Base-by-base conservation (phyloP, 2,113 vertebrate genomes). In the Daubentonia madagascariensis region DNA sequence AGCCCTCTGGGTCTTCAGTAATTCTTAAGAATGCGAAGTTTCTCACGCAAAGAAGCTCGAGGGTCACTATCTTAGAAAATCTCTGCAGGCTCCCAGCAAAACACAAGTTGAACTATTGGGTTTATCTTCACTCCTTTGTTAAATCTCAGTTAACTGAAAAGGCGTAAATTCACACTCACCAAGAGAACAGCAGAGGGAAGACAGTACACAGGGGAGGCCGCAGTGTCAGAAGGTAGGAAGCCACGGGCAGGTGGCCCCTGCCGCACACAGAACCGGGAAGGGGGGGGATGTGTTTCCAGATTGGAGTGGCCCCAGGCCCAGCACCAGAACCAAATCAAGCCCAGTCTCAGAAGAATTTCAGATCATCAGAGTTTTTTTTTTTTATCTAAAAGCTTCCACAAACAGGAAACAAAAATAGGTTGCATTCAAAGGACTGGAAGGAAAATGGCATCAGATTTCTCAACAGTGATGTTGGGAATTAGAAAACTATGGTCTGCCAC, bases 371-470 rank as follows among this genome's bases (percentile, higher is more conserved):
- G 61, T 43, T 54, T n/a, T 48, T 7, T 28, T 61, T 61, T 61
- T 59, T 59, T 12, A 61, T 61, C 50, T 72, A 59, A 91, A 92
- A 86, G 57, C 18, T 88, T 93, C 73, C 48, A 89, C 59, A 54
- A 59, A 87, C 90, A 86, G 68, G 89, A 89, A 88, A 67, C 13
- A 84, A 85, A 96, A 94, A 84, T 23, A 95, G 86, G 73, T 52
- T 84, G 40, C 23, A 84, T 54, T 89, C 61, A 96, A 91, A 88
- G 61, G 81, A 57, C 0, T 70, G 61, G 63, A 54, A 30, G 84
- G 35, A 83, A 89, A 93, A 78, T 9, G n/a, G 78, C 23, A 12
- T n/a, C 14, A 16, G 28, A 17, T 48, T 75, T 68, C 61, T 92
- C 48, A 63, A 3, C 1, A 61, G 48, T 67, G 59, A 78, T 3